Conservation (phyloP, 2,113 vertebrate genomes). For the Monopterus albus region DNA sequence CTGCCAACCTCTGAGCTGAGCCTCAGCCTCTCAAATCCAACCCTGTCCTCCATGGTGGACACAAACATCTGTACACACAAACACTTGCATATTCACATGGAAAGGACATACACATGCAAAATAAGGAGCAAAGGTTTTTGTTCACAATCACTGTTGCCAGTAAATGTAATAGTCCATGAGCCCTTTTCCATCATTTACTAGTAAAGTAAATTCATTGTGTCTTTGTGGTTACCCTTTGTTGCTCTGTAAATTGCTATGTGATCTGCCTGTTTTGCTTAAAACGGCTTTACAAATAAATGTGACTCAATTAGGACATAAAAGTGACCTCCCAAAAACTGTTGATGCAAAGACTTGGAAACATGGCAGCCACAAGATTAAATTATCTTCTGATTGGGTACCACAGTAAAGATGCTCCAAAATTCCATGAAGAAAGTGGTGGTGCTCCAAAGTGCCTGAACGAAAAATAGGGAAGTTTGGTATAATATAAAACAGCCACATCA, state of each 20-base stretch:
- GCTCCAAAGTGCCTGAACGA: not conserved
- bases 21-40: constrained; percentile 44
- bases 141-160: constrained; percentile 15
- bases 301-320: constrained; percentile 58
- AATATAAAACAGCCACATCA: not conserved
- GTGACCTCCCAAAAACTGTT: constrained; percentile 49
- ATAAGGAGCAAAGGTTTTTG: constrained; percentile 22
- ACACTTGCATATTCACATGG: constrained; percentile 5
- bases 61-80: constrained; percentile 26
- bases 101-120: constrained; percentile 28
- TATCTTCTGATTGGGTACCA: constrained; percentile 21
- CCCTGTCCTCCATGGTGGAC: constrained; percentile 39
- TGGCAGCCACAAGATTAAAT: constrained; percentile 28
- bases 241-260: constrained; percentile 37
- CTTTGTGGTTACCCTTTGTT: constrained; percentile 46
- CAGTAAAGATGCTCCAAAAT: constrained; percentile 17
- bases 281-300: constrained; percentile 42
- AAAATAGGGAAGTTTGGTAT: constrained; percentile 6
- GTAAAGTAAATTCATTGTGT: constrained; percentile 21
- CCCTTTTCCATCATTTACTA: constrained; percentile 47
- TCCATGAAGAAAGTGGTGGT: not conserved
- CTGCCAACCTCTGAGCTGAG: constrained; percentile 68
- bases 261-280: constrained; percentile 28
- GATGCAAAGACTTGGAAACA: constrained; percentile 43
- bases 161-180: constrained; percentile 20